Base-by-base conservation (phyloP, 2,113 vertebrate species). In the Paraplagusia blochii region DNA sequence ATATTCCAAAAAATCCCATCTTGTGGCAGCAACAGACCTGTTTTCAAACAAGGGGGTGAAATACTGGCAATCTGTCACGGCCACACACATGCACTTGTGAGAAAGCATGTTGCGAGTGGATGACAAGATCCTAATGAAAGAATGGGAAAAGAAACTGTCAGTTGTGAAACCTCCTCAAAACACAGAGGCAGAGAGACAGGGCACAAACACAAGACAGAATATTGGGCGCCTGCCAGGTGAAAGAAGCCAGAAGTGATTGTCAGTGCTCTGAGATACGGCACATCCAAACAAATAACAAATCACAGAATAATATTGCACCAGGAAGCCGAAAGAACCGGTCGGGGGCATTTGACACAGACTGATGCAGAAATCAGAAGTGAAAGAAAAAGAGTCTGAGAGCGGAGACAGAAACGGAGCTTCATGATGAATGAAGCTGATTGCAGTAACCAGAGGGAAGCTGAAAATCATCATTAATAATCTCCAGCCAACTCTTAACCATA, bases 391-490 rank as follows among this genome's bases (percentile, higher is more conserved):
- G 50, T 50, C 17, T 38, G 53, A 63, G 53, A 72, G 62, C 43
- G 50, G 12, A 63, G 36, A 4, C 38, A 11, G 66, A 42, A 53
- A 11, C 14, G 1, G 59, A 64, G 59, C 17, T 45, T 46, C 45
- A 48, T 66, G 63, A 72, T 69, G 69, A 72, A 76, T 68, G 52
- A 64, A 57, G 29, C 67, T 61, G 58, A 72, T 60, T 52, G 44
- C 53, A 58, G 52, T 42, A 46, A 57, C 43, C 60, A 60, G 39
- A 73, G 46, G 53, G 67, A 18, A 63, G 53, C 44, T 50, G 52
- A 44, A 63, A 62, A 74, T 72, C 7, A 61, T 80, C 53, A 70
- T 82, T 78, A 73, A 79, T 75, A 79, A 76, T 72, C 54, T 42
- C 18, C 52, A 43, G 49, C 45, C 63, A 76, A 55, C 49, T 54